These are phyloP conservation scores for Rafetus swinhoei DNA, from an alignment of 2,113 vertebrate genomes.

Conservation along the genomic window DNA sequence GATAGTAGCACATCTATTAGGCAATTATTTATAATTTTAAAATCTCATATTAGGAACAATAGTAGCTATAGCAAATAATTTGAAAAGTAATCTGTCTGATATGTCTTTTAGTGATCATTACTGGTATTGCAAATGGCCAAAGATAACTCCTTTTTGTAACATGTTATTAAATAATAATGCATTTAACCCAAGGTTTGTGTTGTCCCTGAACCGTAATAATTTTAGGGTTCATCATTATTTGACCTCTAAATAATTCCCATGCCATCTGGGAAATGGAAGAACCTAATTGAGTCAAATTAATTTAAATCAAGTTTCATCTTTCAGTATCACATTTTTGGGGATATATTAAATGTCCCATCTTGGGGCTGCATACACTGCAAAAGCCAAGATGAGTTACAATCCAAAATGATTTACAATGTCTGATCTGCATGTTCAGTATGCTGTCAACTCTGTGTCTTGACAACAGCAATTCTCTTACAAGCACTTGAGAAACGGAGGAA, in stretches of 20 bases:
- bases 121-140: background rate
- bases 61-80: background rate
- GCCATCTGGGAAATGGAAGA: background rate
- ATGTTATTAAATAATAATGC: background rate
- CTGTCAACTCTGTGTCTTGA: background rate
- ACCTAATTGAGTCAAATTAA: background rate
- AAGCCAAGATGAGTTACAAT: background rate
- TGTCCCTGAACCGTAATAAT: background rate
- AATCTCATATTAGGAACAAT: background rate
- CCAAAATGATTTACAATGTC: background rate
- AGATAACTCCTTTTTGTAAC: background rate
- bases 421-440: background rate
- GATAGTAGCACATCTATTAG: background rate
- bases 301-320: background rate
- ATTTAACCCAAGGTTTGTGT: background rate
- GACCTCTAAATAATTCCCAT: background rate
- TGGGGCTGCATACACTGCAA: background rate
- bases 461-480: background rate
- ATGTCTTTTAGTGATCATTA: background rate
- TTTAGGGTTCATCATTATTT: constrained; percentile 9
- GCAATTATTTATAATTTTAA: background rate
- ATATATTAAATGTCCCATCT: background rate
- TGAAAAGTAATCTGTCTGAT: background rate
- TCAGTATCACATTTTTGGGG: background rate
- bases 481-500: background rate